Evolutionary conservation across 37 sponge, comb jelly and placozoan species (phyloP), one percentile per base, ranked within the genome.

Genomic region (Beroe ovata): DNA sequence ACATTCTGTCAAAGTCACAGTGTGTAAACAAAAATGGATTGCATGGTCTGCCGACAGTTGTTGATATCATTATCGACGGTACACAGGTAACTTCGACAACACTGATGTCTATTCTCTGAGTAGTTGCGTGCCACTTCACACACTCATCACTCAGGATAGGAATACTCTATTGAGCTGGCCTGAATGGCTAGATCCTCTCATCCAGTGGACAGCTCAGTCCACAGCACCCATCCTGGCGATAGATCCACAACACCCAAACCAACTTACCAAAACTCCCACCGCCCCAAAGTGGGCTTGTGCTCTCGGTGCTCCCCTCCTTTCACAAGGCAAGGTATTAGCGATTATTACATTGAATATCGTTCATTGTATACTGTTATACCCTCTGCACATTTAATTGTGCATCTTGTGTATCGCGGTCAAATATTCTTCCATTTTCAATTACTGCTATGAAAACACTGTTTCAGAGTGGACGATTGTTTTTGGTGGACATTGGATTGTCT

Each of bases 51-150:
- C 84, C 84, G 39, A 42, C 16, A 41, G 47, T 77, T 16, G 25
- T 77, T 16, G 84, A 77, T 36, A 77, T 77, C 54, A 41, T 77
- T 54, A 77, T 77, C 22, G 84, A 77, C 21, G 84, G 84, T 3
- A 77, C 54, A n/a, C 84, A 77, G 84, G 84, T 77, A 47, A n/a
- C n/a, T n/a, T n/a, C n/a, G n/a, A n/a, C n/a, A n/a, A n/a, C n/a
- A n/a, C n/a, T n/a, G n/a, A n/a, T n/a, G n/a, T n/a, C n/a, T n/a
- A n/a, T n/a, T n/a, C n/a, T n/a, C n/a, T n/a, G n/a, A n/a, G n/a
- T n/a, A n/a, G n/a, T n/a, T n/a, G n/a, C n/a, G n/a, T n/a, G n/a
- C n/a, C n/a, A n/a, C n/a, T n/a, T n/a, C n/a, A n/a, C n/a, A n/a
- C n/a, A n/a, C n/a, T n/a, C n/a, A n/a, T n/a, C n/a, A n/a, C 8